Conservation (phyloP, 2,797 vertebrate genomes). For the Leucoraja ocellata region DNA sequence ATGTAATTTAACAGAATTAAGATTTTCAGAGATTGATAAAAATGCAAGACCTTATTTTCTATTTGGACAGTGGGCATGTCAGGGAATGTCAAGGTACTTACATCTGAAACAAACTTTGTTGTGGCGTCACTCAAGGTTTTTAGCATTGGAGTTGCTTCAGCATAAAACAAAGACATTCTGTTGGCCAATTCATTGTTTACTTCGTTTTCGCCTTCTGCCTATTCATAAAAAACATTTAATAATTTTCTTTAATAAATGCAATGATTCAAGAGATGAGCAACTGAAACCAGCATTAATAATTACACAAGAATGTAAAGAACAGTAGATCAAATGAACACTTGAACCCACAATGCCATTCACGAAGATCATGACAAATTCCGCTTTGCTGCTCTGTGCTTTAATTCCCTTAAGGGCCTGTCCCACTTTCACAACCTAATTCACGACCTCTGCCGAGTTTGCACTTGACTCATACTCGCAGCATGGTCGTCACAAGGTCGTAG, state of each 20-base stretch:
- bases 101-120: conserved; percentile 96
- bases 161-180: conserved; percentile 97
- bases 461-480: too few relatives aligned
- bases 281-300: neutral
- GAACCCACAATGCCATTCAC: too few relatives aligned
- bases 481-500: too few relatives aligned
- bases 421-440: too few relatives aligned
- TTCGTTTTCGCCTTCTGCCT: conserved; percentile 96
- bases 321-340: neutral
- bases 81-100: conserved; percentile 50
- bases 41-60: neutral
- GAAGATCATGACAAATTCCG: too few relatives aligned
- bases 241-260: too few relatives aligned
- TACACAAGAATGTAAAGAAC: neutral
- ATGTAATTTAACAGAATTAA: neutral
- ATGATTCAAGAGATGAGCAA: neutral
- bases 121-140: conserved; percentile 95
- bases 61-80: neutral
- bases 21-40: neutral
- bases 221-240: conserved; percentile 39
- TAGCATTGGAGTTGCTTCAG: conserved; percentile 94
- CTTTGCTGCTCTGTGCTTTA: too few relatives aligned
- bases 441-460: too few relatives aligned
- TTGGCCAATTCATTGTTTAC: conserved; percentile 98
- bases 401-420: too few relatives aligned